phyloP scores from a whole-genome alignment of 2,113 vertebrate species.

The Sialia sialis region DNA sequence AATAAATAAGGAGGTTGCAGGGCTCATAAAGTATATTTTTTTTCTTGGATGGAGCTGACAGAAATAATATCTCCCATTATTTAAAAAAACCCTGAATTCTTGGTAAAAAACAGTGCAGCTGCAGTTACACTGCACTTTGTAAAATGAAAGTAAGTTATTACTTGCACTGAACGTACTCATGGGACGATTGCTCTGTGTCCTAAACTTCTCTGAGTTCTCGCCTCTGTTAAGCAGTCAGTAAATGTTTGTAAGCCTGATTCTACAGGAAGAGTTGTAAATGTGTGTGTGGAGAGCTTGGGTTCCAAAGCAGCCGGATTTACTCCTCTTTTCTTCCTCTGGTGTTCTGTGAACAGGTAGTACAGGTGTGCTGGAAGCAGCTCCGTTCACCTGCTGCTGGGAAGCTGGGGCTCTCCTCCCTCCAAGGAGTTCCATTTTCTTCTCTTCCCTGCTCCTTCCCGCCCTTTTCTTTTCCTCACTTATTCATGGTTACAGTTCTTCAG shows the following conservation, averaged over 20 bases:
- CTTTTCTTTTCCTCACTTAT: background rate
- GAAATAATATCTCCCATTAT: background rate
- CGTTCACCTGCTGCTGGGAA: background rate
- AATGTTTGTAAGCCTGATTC: background rate
- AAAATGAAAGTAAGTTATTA: background rate
- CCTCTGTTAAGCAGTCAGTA: background rate
- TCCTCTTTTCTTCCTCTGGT: background rate
- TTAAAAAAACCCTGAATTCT: accelerated
- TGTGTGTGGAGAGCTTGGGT: background rate
- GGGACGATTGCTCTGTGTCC: background rate
- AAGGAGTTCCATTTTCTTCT: background rate
- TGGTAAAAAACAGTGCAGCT: accelerated
- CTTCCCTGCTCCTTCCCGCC: background rate
- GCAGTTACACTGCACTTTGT: background rate
- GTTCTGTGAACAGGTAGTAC: background rate
- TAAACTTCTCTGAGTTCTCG: background rate
- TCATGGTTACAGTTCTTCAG: background rate
- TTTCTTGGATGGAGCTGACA: background rate
- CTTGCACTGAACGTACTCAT: accelerated
- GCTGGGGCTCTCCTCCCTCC: background rate
- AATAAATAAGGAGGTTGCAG: accelerated
- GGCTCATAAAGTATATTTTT: accelerated
- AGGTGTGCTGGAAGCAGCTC: background rate
- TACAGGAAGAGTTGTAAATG: background rate
- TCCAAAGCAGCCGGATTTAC: background rate